Conservation (phyloP, 2,888 invertebrate species). For the Acanthoscelides obtectus region DNA sequence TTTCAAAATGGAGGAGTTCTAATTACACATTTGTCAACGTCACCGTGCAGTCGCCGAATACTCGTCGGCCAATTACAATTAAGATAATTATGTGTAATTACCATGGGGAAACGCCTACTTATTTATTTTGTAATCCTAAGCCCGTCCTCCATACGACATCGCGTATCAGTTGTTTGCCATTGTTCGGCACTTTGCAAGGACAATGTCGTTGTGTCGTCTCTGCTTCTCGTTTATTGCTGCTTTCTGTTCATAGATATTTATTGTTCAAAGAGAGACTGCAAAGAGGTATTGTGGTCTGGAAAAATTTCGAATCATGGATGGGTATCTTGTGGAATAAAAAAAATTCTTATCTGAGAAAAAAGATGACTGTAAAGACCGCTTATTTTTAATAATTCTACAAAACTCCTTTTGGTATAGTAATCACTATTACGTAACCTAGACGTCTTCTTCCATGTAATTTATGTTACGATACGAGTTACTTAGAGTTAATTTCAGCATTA, state of each 20-base stretch:
- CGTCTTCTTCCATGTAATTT: too few species aligned
- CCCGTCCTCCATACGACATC: background rate
- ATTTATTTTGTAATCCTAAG: constrained; percentile 2
- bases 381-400: too few species aligned
- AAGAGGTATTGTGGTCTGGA: too few species aligned
- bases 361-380: too few species aligned
- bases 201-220: background rate
- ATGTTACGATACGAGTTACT: too few species aligned
- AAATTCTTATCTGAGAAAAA: too few species aligned
- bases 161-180: background rate
- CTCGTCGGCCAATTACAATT: background rate
- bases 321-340: too few species aligned
- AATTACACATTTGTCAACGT: constrained; percentile 5
- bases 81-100: constrained; percentile 1
- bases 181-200: background rate
- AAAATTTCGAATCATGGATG: too few species aligned
- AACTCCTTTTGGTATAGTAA: too few species aligned
- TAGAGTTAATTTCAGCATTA: too few species aligned
- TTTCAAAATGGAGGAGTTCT: constrained; percentile 4
- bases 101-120: background rate
- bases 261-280: background rate
- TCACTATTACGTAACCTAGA: too few species aligned
- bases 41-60: background rate
- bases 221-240: background rate
- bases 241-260: background rate